Conservation (phyloP, 2,797 vertebrate species). For the Trachurus trachurus region DNA sequence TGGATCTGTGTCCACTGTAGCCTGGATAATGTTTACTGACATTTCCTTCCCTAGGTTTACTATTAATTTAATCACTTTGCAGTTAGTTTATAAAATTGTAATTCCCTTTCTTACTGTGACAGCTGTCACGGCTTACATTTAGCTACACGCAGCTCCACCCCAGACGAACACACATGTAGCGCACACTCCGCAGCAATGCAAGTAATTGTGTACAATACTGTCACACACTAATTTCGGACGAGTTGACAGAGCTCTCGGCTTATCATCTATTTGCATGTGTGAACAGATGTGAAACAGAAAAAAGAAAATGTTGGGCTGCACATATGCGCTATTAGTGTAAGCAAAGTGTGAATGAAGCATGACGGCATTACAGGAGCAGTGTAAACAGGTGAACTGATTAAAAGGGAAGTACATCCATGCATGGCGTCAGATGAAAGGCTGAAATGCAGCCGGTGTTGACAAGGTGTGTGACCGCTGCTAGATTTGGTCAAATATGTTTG, state of each 20-base stretch:
- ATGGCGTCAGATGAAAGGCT: neutral
- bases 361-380: neutral
- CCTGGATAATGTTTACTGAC: neutral
- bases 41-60: neutral
- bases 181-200: neutral
- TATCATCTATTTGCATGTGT: neutral
- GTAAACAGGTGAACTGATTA: slow-evolving; percentile 12
- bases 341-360: neutral
- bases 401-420: neutral
- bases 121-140: neutral
- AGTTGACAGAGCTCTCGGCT: neutral
- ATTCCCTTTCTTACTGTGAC: neutral
- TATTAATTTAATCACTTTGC: slow-evolving; percentile 1
- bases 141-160: neutral
- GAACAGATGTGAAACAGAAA: neutral
- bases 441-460: neutral
- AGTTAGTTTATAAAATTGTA: neutral
- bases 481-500: neutral
- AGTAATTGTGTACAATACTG: neutral
- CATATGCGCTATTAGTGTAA: neutral
- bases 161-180: neutral
- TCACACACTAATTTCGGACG: neutral
- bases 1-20: neutral
- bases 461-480: neutral
- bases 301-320: neutral